phyloP scores from a whole-genome alignment of 2,888 invertebrate genomes.

The Balanococcus diminutus region DNA sequence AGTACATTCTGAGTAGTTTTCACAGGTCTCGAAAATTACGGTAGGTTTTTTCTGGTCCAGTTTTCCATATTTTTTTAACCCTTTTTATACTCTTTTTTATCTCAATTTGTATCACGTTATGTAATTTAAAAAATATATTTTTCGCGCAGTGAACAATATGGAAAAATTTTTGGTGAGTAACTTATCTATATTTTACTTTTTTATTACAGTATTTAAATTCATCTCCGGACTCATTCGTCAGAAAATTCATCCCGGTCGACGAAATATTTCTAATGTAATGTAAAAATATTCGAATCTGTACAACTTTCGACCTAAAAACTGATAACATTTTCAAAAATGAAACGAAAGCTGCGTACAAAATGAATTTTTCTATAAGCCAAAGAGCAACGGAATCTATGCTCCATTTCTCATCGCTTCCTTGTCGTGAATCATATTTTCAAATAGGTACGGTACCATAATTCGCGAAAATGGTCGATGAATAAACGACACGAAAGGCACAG shows the following conservation, averaged over 20 bases:
- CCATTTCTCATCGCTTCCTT: constrained; percentile 1
- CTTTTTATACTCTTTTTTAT: background rate
- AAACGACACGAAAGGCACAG: background rate
- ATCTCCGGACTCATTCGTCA: background rate
- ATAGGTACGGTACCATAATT: background rate
- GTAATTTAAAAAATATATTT: background rate
- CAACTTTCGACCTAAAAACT: no score
- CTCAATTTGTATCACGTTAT: background rate
- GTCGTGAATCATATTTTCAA: background rate
- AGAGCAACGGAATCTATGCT: background rate
- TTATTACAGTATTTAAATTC: background rate
- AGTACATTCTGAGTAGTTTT: constrained; percentile 1
- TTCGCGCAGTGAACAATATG: background rate
- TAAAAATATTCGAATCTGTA: no score
- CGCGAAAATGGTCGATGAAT: background rate
- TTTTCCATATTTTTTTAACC: background rate
- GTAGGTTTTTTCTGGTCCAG: background rate
- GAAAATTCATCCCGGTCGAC: no score
- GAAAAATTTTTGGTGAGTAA: constrained; percentile 16
- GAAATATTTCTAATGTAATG: no score
- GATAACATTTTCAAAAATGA: no score
- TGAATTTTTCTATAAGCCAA: background rate
- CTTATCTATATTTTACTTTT: background rate
- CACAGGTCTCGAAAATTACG: constrained; percentile 7
- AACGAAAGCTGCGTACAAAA: no score